A percentile compares a stretch with the other conserved stretches of the same genome.
Conservation (phyloP, 2,888 invertebrate species). For the Phlogophora meticulosa region DNA sequence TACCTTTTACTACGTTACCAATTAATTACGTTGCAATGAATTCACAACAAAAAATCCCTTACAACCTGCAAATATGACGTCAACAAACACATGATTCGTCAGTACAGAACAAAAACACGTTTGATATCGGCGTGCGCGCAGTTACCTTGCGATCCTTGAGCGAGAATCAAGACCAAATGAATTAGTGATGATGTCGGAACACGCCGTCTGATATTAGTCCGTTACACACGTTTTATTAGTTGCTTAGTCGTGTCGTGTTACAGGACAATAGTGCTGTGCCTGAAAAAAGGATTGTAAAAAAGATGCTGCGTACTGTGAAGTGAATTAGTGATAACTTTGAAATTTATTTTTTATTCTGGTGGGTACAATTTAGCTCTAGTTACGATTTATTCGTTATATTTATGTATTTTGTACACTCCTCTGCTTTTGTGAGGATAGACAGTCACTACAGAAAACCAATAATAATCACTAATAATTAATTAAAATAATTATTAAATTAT, state of each 20-base stretch:
- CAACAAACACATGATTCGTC: slow-evolving; percentile 12
- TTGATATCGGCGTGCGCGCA: slow-evolving; percentile 38
- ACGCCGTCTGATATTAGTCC: slow-evolving; percentile 26
- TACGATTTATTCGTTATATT: background rate
- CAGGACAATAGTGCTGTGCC: slow-evolving; percentile 4
- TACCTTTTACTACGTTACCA: no score
- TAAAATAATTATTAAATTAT: no score
- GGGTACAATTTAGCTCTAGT: slow-evolving; percentile 13
- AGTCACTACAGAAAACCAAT: no score
- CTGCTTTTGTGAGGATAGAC: no score
- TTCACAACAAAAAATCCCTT: background rate
- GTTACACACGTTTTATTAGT: slow-evolving; percentile 18
- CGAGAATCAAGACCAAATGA: slow-evolving; percentile 53
- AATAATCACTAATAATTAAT: no score
- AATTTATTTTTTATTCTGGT: slow-evolving; percentile 9
- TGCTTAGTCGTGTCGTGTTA: slow-evolving; percentile 15
- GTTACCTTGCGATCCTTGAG: slow-evolving; percentile 53
- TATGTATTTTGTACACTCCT: no score
- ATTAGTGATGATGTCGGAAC: slow-evolving; percentile 32
- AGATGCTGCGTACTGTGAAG: slow-evolving; percentile 18
- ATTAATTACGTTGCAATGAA: slow-evolving; percentile 5
- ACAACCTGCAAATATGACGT: slow-evolving; percentile 20
- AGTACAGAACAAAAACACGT: slow-evolving; percentile 43
- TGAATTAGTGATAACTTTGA: slow-evolving; percentile 2
- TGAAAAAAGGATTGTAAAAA: slow-evolving; percentile 3